Conservation (phyloP, 2,888 invertebrate genomes). For the Catocala fraxini region DNA sequence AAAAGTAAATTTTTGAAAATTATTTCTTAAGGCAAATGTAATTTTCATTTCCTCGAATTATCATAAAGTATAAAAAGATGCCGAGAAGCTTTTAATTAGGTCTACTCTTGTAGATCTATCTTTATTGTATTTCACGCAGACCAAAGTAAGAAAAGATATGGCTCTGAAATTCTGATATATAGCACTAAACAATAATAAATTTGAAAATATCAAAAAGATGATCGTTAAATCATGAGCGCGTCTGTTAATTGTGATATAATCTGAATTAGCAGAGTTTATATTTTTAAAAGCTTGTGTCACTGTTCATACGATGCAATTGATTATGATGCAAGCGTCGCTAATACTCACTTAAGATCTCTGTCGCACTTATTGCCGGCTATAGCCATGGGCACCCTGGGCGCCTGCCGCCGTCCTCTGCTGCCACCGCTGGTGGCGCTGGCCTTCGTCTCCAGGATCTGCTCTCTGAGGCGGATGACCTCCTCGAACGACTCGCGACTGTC, state of each 20-base stretch:
- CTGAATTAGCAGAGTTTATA: too few species aligned
- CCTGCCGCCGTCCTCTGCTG: slow-evolving; percentile 88
- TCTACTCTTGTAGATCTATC: too few species aligned
- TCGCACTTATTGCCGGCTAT: slow-evolving; percentile 96
- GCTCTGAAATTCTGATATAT: too few species aligned
- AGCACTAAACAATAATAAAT: too few species aligned
- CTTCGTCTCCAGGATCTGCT: slow-evolving; percentile 95
- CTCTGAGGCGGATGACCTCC: slow-evolving; percentile 93
- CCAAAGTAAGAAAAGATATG: too few species aligned
- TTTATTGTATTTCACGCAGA: too few species aligned
- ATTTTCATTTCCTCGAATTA: not conserved
- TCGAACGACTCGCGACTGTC: slow-evolving; percentile 95
- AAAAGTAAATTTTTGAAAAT: not conserved
- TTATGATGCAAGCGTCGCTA: too few species aligned
- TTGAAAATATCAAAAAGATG: too few species aligned
- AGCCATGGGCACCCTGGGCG: slow-evolving; percentile 94
- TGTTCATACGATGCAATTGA: not conserved
- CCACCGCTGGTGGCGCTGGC: slow-evolving; percentile 90
- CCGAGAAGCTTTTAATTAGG: not conserved
- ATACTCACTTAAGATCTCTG: slow-evolving; percentile 90
- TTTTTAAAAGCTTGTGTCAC: not conserved
- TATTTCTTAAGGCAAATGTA: not conserved
- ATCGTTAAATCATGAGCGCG: too few species aligned
- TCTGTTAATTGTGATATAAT: too few species aligned
- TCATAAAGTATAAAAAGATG: not conserved